Base-by-base conservation (phyloP, 2,888 invertebrate genomes). In the Mamestra brassicae region DNA sequence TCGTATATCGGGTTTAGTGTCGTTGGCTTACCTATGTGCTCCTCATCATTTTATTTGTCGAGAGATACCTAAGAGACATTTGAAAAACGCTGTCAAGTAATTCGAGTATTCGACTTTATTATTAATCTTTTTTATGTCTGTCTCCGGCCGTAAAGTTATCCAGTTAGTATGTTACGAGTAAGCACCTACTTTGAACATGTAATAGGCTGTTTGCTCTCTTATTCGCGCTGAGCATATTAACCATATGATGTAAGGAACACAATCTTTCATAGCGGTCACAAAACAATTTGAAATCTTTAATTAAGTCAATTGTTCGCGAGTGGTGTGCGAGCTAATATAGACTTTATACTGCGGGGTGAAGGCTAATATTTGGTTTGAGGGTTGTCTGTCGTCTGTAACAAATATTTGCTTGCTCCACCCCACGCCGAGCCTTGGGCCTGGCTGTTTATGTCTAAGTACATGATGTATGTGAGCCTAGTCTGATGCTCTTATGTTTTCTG, bases 381-480 rank as follows among this genome's bases (percentile, higher is more conserved):
- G 69, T 72, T 72, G 80, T 54, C 76, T 71, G 78, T 74, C 75
- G 84, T 78, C 84, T 83, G 80, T 78, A 78, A 88, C 88, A 92
- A 92, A 92, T 92, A 92, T 92, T 92, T 92, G 89, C 85, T 86
- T 79, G 78, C 76, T 62, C 68, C 79, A 71, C 77, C 80, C 79
- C 68, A 74, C 80, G 76, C 58, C 67, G 76, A 82, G 78, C 85
- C 85, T 88, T 89, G 87, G 85, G 83, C 86, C 71, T 83, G 73
- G 62, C 74, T 73, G 60, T 76, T 69, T 81, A 68, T 75, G 71
- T 74, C 74, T 81, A 67, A 50, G 67, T 52, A 76, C 74, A 74
- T 78, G 69, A 77, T 80, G 64, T 81, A 78, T 60, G 65, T 58
- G 66, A 67, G 63, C 57, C 60, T 63, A 72, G 68, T 73, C 66